Percentiles rank a stretch among this genome's conserved stretches.
These are phyloP conservation scores for Pilophorus perplexus DNA, from an alignment of 2,888 invertebrate genomes.

Conservation along the genomic window DNA sequence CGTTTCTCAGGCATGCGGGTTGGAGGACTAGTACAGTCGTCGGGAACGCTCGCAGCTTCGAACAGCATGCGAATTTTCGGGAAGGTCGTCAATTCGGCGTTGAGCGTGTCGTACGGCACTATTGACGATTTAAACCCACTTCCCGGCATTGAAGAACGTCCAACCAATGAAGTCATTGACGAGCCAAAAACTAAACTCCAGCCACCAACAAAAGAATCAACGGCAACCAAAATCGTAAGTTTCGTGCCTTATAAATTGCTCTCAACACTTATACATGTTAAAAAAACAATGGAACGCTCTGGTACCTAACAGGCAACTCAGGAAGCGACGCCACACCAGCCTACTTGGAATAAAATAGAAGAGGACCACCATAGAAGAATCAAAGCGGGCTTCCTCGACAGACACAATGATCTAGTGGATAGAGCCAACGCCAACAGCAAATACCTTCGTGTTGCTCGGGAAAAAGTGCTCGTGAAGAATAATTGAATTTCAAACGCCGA, in stretches of 20 bases:
- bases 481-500: too few species aligned
- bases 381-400: conserved; percentile 36
- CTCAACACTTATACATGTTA: too few species aligned
- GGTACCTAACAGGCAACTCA: too few species aligned
- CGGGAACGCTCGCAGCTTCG: conserved; percentile 45
- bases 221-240: conserved; percentile 16
- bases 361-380: conserved; percentile 4
- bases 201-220: background rate
- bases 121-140: background rate
- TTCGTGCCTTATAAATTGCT: too few species aligned
- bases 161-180: background rate
- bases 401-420: conserved; percentile 41
- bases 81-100: conserved; percentile 46
- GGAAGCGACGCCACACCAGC: too few species aligned
- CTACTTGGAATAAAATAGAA: too few species aligned
- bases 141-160: conserved; percentile 9
- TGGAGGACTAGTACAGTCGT: conserved; percentile 29
- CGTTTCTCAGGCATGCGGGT: conserved; percentile 36
- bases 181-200: background rate
- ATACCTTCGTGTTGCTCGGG: conserved; percentile 7
- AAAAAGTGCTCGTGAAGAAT: background rate
- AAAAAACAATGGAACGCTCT: too few species aligned
- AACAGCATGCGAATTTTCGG: conserved; percentile 46
- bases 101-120: conserved; percentile 46
- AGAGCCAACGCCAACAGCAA: conserved; percentile 41